phyloP scores from a whole-genome alignment of 2,113 vertebrate species.

The Solea senegalensis region DNA sequence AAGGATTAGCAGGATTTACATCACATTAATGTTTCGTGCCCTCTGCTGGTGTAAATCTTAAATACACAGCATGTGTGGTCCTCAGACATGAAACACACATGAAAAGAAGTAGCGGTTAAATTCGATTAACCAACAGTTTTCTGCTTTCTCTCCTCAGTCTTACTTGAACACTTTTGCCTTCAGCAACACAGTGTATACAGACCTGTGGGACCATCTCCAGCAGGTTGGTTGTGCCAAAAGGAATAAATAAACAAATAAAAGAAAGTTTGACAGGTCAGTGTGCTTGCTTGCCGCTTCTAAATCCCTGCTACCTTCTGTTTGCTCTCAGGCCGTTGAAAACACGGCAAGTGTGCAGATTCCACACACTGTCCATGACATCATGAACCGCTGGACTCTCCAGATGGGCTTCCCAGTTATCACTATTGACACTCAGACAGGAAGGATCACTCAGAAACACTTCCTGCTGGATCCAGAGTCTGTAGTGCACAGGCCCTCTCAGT shows the following conservation, averaged over 20 bases:
- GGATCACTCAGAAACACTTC: constrained; percentile 87
- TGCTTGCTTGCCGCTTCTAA: not conserved
- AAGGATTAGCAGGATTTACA: too few relatives aligned
- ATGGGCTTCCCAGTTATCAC: constrained; percentile 94
- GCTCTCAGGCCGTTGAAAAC: constrained; percentile 69
- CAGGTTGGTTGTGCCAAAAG: constrained; percentile 64
- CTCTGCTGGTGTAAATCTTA: too few relatives aligned
- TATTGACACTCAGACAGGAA: constrained; percentile 82
- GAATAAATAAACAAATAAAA: not conserved
- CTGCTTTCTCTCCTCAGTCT: constrained; percentile 57
- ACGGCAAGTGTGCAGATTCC: constrained; percentile 52
- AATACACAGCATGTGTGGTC: too few relatives aligned
- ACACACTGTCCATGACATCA: constrained; percentile 78
- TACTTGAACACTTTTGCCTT: constrained; percentile 85
- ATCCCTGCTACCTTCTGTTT: constrained; percentile 3
- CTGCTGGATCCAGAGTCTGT: constrained; percentile 82
- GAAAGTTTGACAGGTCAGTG: not conserved
- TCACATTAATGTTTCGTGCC: too few relatives aligned
- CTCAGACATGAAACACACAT: too few relatives aligned
- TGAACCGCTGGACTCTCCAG: constrained; percentile 94
- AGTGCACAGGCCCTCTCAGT: constrained; percentile 84
- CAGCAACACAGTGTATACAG: constrained; percentile 81
- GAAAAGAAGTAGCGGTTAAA: too few relatives aligned
- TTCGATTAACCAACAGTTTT: not conserved
- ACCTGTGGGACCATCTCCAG: constrained; percentile 91